A percentile compares a stretch with the other conserved stretches of the same genome.
Evolutionary conservation across 2,888 invertebrate species (phyloP).

Genomic region (Volucella inanis): DNA sequence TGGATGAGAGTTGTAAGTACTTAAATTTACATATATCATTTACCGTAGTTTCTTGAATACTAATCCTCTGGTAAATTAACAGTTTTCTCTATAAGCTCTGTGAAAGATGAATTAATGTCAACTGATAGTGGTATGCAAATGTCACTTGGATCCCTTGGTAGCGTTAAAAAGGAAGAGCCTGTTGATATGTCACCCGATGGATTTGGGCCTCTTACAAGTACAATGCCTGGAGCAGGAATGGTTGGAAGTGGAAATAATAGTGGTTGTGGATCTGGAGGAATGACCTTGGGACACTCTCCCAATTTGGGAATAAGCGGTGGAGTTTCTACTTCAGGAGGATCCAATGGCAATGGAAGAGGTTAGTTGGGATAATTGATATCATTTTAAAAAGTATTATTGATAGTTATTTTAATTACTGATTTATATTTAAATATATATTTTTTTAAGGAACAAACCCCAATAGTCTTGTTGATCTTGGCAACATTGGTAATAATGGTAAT

Average conservation of each 20-base stretch:
- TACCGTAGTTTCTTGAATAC: background rate
- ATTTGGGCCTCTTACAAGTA: conserved; percentile 78
- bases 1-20: conserved; percentile 66
- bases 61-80: conserved; percentile 21
- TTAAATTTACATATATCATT: background rate
- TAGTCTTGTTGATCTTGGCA: conserved; percentile 42
- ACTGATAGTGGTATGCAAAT: conserved; percentile 75
- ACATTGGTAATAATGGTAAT: conserved; percentile 14
- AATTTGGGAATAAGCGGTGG: conserved; percentile 45
- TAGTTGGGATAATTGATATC: background rate
- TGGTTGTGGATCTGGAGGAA: conserved; percentile 48
- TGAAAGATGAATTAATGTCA: conserved; percentile 67
- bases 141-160: conserved; percentile 77
- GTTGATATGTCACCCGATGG: conserved; percentile 81
- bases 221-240: conserved; percentile 57
- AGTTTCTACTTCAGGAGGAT: conserved; percentile 24
- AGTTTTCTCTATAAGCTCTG: conserved; percentile 64
- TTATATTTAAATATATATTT: background rate
- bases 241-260: conserved; percentile 28
- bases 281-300: conserved; percentile 56
- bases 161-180: conserved; percentile 80
- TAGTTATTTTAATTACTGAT: background rate
- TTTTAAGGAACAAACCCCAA: conserved; percentile 46
- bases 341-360: conserved; percentile 47
- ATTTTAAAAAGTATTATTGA: background rate